Evolutionary conservation across 2,888 invertebrate species (phyloP), one percentile per base, ranked within the genome.

Genomic region (Noctua pronuba): DNA sequence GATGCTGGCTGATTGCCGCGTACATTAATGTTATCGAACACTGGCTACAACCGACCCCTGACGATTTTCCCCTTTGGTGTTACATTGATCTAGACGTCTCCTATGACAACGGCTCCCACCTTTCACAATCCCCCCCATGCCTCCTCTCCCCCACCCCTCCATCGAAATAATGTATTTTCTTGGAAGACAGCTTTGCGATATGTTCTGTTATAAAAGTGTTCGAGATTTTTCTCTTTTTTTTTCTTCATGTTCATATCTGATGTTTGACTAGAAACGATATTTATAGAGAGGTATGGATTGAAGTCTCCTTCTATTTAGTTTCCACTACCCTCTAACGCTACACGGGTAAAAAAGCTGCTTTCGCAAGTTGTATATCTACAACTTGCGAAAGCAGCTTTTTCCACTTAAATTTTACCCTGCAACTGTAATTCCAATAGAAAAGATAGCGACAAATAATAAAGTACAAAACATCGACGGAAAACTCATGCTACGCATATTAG

Each of bases 371-470:
- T 60, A 31, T 28, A 6, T 35, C 35, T 6, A 35, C 35, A 35
- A 35, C 6, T 35, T 35, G 35, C 35, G 35, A 35, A 35, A 35
- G 35, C 5, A 35, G 35, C 35, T 35, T 38, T 38, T 38, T 38
- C 38, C 38, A 38, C 38, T 38, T 38, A 41, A 10, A 31, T 41
- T n/a, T 35, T 6, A 74, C 13, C 21, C 31, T 41, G 28, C 24
- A 73, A 73, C 24, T 18, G 18, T 28, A 35, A 44, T 76, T 65
- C 44, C 6, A 46, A 35, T 44, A 65, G 8, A 10, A 55, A n/a
- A 65, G 24, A 65, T 28, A 46, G 24, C 28, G 28, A 41, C 7
- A 60, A 66, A 75, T 55, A 35, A 71, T 44, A 58, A 24, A 73
- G 18, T n/a, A 74, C 18, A 62, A 18, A 44, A 44, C 2, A 35